Base-by-base conservation (phyloP, 1,140 invertebrate genomes). In the Metaphire vulgaris region DNA sequence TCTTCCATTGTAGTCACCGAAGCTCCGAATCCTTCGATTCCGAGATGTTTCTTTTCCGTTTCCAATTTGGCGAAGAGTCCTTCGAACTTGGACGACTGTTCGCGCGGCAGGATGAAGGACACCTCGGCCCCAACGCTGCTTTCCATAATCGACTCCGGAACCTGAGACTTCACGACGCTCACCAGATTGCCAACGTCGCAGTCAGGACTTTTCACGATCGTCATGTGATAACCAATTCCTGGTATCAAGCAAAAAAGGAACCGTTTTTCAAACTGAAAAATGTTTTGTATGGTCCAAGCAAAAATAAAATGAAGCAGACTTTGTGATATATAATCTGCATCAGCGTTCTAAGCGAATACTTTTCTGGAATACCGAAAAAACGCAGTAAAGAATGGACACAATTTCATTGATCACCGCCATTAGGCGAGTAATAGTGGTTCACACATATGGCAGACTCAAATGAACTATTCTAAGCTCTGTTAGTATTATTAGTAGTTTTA, bases 1-100 rank as follows among this genome's bases (percentile, higher is more conserved):
- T 95, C 92, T 83, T 95, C 93, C 81, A 95, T 88, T 0, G 93
- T 94, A 12, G 92, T 92, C 1, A 92, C 89, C 0, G 92, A 91
- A 0, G 93, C 89, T 1, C 92, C 92, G 78, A 92, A 92, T 26
- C 90, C 91, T 29, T 89, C 86, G 69, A 95, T 90, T 0, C 90
- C 90, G 2, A 93, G 83, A 34, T 88, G 80, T 0, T 84, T 81
- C 77, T 89, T 89, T 12, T 88, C 84, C 0, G 80, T 75, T 81
- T 94, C 92, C 30, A 95, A 81, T 15, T 88, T 83, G 28, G 88
- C 84, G 80, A 95, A 90, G 67, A 92, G 85, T 65, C 86, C 82
- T 56, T 81, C 80, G 74, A 87, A 84, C 15, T 77, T 79, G 0
- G 70, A 72, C n/a, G 81, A 83, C 41, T 81, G 79, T 30, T 86